Evolutionary conservation across 2,888 invertebrate genomes (phyloP), one percentile per base, ranked within the genome.

Genomic region (Kryphioiulus occultus): DNA sequence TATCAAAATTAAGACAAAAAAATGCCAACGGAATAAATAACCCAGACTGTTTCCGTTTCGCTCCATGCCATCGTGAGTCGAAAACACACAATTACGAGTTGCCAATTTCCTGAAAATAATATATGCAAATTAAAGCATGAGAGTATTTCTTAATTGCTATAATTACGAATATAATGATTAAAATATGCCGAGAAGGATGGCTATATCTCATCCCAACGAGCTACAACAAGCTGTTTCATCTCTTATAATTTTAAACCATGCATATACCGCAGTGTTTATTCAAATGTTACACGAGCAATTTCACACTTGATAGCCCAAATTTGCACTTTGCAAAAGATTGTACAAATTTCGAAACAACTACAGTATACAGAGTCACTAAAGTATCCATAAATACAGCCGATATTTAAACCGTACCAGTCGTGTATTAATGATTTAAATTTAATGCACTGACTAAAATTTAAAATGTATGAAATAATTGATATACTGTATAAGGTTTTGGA

Each of bases 281-380:
- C n/a, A n/a, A n/a, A n/a, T n/a, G n/a, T n/a, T 59, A 59, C 59
- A n/a, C 59, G n/a, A 59, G 59, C 59, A 59, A 59, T 59, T 59
- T n/a, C n/a, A 59, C 59, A 7, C 59, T 7, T 59, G 19, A n/a
- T 59, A n/a, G 59, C 10, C 42, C 10, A n/a, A n/a, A n/a, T n/a
- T n/a, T n/a, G n/a, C n/a, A n/a, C n/a, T n/a, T n/a, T n/a, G n/a
- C n/a, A n/a, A n/a, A n/a, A n/a, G n/a, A n/a, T n/a, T n/a, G n/a
- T n/a, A n/a, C n/a, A n/a, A n/a, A n/a, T n/a, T n/a, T n/a, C n/a
- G n/a, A n/a, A n/a, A n/a, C n/a, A n/a, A n/a, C n/a, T n/a, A n/a
- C n/a, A n/a, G n/a, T n/a, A n/a, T n/a, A n/a, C n/a, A n/a, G n/a
- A n/a, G n/a, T n/a, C n/a, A n/a, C n/a, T n/a, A n/a, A n/a, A n/a